Conservation (phyloP, 2,113 vertebrate species). For the Chunga burmeisteri region DNA sequence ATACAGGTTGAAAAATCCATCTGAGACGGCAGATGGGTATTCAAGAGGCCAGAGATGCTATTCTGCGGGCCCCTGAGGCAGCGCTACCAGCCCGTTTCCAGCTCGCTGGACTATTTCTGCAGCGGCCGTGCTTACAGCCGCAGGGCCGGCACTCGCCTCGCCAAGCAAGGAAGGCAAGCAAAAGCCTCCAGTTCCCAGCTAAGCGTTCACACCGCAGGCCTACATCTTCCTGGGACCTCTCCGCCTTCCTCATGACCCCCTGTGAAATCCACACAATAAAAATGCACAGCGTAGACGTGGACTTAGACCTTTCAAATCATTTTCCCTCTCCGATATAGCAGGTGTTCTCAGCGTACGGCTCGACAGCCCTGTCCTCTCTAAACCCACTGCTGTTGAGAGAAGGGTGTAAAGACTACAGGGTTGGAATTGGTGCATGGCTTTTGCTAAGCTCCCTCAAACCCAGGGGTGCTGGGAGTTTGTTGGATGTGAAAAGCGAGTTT, state of each 20-base stretch:
- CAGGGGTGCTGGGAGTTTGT: neutral
- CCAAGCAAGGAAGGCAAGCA: neutral
- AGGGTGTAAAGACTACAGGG: rapidly evolving
- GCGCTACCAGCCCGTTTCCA: too few relatives aligned
- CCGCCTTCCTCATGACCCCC: neutral
- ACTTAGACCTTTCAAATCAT: too few relatives aligned
- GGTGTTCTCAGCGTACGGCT: rapidly evolving
- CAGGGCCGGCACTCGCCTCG: neutral
- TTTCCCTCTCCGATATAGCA: neutral
- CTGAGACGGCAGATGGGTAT: neutral
- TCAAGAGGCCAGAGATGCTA: too few relatives aligned
- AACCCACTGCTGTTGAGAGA: neutral
- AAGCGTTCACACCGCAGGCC: neutral
- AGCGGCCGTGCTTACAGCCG: neutral
- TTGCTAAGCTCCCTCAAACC: neutral
- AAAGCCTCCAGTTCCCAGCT: neutral
- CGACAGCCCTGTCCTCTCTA: neutral
- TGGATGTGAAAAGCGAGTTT: conserved; percentile 29
- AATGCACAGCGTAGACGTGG: rapidly evolving
- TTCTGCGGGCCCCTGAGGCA: neutral
- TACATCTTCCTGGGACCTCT: neutral
- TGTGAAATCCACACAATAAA: neutral
- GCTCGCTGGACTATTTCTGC: neutral
- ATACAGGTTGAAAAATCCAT: neutral
- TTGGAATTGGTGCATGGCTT: rapidly evolving